Base-by-base conservation (phyloP, 2,888 invertebrate species). In the Melipona bicolor region DNA sequence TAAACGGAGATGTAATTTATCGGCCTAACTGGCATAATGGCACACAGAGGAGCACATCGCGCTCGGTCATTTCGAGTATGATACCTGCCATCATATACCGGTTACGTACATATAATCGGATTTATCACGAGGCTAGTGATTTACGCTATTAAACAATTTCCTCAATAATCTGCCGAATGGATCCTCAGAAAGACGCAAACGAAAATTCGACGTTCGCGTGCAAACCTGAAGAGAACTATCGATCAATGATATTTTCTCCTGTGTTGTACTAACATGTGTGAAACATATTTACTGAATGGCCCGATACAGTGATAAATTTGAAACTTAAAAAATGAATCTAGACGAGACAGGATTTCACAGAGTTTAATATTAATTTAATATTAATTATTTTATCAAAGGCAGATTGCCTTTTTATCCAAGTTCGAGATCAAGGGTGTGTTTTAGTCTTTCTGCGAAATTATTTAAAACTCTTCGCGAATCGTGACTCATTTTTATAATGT, bases 1-100 rank as follows among this genome's bases (percentile, higher is more conserved):
- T 83, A 78, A 85, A 83, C 80, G 68, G 68, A 43, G 52, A 50
- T 65, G 61, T 83, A 85, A 85, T 85, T 85, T 85, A 81, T 77
- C 77, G 69, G 75, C 5, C 52, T 80, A 72, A 75, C 71, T 54
- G 21, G 56, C 68, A 75, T 83, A 83, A 83, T 77, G 52, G 64
- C 36, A n/a, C 36, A 36, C 61, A 27, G 49, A 65, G 77, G 59
- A 61, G 62, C 19, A 24, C 5, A 15, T 52, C 13, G 21, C 17
- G 13, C 4, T 5, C 6, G 17, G 6, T 9, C 32, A 21, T 52
- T 21, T 4, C 52, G 4, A 49, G 6, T 5, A 9, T 27, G 27
- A 27, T 3, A 27, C 27, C 43, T n/a, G 6, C 9, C 62, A 61
- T 61, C 49, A 15, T 27, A 6, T 62, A 49, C 19, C 3, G 17